Evolutionary conservation across 2,888 invertebrate genomes (phyloP), one percentile per base, ranked within the genome.

Genomic region (Nomada ferruginata): DNA sequence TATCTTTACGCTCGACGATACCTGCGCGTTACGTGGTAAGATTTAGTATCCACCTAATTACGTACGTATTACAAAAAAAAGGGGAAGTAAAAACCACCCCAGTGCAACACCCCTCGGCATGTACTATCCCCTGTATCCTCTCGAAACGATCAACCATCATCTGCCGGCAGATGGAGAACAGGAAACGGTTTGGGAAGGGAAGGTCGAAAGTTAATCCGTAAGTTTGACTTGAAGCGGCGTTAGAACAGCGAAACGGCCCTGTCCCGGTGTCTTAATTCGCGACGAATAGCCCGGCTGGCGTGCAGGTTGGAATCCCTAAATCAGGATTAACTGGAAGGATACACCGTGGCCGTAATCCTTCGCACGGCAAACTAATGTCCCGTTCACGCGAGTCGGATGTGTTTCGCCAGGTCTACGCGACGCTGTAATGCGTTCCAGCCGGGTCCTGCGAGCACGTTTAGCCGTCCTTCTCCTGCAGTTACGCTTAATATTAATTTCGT

Each of bases 281-380:
- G 50, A 85, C 73, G 82, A 72, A 85, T 82, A 71, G 82, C 61
- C 61, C 50, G 47, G 26, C 20, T 52, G 75, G 57, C 26, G 74
- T 29, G 36, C 70, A 55, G 55, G 26, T n/a, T 47, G 82, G 82
- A 84, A 89, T 89, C 85, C 82, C 89, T 91, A 91, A 91, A 91
- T 91, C 90, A 90, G 91, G 90, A 89, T 91, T 91, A 91, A 86
- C 84, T 64, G 76, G 66, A 68, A 80, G 83, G 74, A 77, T 57
- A 79, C 66, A 69, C 59, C 68, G 63, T 50, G 44, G 64, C 59
- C 63, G 83, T 91, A 91, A 91, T 91, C 91, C 91, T 90, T 87
- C 74, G 79, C 76, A 44, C 73, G 66, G 83, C 82, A 79, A 85
- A 86, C 87, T 91, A 91, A 90, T 88, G 90, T 86, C 84, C 80